These are phyloP conservation scores for Halcyon chelicuti DNA, from an alignment of 2,797 vertebrate genomes.

Conservation along the genomic window DNA sequence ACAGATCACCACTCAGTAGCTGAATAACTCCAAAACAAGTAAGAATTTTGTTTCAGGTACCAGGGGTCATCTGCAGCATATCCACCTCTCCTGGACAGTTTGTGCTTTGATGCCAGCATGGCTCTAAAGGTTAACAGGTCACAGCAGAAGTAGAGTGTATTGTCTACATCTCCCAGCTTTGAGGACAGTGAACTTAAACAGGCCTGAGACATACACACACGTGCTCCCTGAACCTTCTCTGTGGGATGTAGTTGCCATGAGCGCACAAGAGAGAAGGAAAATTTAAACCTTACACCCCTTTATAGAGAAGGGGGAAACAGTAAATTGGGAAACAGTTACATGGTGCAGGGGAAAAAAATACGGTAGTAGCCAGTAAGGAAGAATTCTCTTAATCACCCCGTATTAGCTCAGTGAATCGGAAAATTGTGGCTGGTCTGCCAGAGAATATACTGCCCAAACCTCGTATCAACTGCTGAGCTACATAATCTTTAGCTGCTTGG, in stretches of 20 bases:
- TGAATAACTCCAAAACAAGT: background rate
- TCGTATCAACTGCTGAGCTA: background rate
- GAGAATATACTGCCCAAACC: slow-evolving; percentile 8
- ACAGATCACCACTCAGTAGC: background rate
- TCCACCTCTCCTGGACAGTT: background rate
- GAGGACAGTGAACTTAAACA: background rate
- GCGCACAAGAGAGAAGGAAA: background rate
- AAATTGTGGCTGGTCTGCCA: slow-evolving; percentile 7
- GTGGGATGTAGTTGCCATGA: fast-evolving
- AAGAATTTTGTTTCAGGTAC: background rate
- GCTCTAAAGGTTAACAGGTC: background rate
- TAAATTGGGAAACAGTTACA: background rate
- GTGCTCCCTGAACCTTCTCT: background rate
- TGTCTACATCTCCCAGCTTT: background rate
- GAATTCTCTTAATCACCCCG: slow-evolving; percentile 6
- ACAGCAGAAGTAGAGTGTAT: background rate
- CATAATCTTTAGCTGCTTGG: slow-evolving; percentile 14
- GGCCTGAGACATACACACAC: background rate
- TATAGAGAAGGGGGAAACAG: background rate
- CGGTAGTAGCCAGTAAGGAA: background rate
- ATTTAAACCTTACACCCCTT: background rate
- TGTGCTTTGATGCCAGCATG: background rate
- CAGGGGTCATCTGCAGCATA: background rate
- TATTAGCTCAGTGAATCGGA: slow-evolving; percentile 13
- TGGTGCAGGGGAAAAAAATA: background rate